Base-by-base conservation (phyloP, 2,888 invertebrate genomes). In the Caenorhabditis sp. region DNA sequence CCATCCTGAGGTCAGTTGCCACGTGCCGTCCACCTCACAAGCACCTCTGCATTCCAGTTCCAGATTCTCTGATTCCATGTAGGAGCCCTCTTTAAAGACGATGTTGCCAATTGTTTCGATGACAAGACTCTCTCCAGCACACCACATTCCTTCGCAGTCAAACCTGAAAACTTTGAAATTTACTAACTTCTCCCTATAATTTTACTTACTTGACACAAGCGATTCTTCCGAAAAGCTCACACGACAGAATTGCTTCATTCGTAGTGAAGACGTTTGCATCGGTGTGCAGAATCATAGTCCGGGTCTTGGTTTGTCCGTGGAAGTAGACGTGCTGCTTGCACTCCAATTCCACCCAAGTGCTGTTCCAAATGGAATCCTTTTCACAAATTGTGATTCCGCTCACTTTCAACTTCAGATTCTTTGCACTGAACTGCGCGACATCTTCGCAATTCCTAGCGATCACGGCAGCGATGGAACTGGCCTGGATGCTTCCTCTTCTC, bases 291-390 rank as follows among this genome's bases (percentile, higher is more conserved):
- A 71, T 63, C 53, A 81, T 41, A 6, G 65, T 68, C 26, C 75
- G 48, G 15, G 62, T 66, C 32, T 81, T 81, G 20, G 73, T 58
- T 20, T 80, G 80, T 15, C 80, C 80, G 55, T 76, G 50, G 17
- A 76, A 70, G 17, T 50, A 52, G 13, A 81, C 50, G 35, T 73
- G 43, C n/a, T 46, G 50, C 17, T 75, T 79, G 9, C 72, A 77
- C n/a, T 81, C 82, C 58, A 82, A 17, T 30, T 83, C 82, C 5
- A 83, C 80, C 76, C 78, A 73, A 2, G 76, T 73, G 20, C 78
- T 78, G 26, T 55, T 71, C 81, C 81, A 83, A 35, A 83, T 83
- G 0, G 83, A 83, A 56, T 82, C 83, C 22, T 68, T 66, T 32
- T 83, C 83, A 4, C 81, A 74, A 1, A 41, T 70, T 0, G 78